Evolutionary conservation across 2,113 vertebrate species (phyloP), one percentile per base, ranked within the genome.

Genomic region (Oncorhynchus kisutch): DNA sequence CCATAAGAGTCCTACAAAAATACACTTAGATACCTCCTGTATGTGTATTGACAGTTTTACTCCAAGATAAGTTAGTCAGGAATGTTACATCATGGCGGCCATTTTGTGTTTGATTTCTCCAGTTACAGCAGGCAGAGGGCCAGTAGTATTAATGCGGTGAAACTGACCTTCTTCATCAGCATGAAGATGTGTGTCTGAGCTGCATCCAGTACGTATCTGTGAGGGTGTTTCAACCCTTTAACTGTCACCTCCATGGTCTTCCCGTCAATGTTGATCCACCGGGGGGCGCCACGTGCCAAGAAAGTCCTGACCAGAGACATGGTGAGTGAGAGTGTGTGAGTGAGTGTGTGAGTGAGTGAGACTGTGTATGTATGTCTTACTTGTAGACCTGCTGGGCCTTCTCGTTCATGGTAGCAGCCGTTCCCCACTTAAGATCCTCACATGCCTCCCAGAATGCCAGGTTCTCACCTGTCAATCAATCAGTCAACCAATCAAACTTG

Each of bases 181-280:
- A 99, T 99, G 92, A 97, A 99, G 84, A 99, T 99, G 87, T 99
- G 98, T 0, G 97, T 98, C 60, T 99, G 98, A 0, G 98, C 97
- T 0, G 98, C 94, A 18, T 99, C 97, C 88, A 99, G 92, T 59
- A 99, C 97, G 0, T 98, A 98, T 81, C 98, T 95, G 83, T 99
- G 98, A 3, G 98, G 97, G 81, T 98, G 95, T 76, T 94, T 91
- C 87, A 99, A 91, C 39, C 97, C 95, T 72, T 89, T 97, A 79
- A 99, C 96, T 0, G 97, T 99, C 89, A 98, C 91, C 66, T 96
- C 97, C 98, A 99, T 99, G 2, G 98, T 99, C 74, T 96, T 94
- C 59, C 97, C 96, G 1, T 99, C 98, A 5, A 99, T 99, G 90
- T 99, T 99, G 85, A 99, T 99, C 97, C 98, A 99, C 14, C 97